Conservation (phyloP, 2,113 vertebrate genomes). For the Tetrao urogallus region DNA sequence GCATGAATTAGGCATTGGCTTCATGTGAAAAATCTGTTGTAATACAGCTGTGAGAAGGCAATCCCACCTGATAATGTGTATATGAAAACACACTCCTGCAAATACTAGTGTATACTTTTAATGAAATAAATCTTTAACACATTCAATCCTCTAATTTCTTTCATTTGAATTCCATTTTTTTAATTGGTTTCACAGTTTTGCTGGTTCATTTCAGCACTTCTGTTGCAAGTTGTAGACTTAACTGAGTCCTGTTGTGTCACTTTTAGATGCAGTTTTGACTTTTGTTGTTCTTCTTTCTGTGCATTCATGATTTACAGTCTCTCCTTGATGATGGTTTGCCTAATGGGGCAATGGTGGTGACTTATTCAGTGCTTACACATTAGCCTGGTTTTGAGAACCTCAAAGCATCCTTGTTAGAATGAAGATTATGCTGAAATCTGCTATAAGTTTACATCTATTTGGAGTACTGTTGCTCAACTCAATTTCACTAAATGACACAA, state of each 20-base stretch:
- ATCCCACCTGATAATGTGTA: background rate
- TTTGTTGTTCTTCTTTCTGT: background rate
- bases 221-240: background rate
- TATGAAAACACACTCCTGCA: background rate
- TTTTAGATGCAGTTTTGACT: background rate
- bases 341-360: background rate
- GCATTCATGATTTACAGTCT: background rate
- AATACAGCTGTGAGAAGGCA: background rate
- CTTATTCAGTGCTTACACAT: background rate
- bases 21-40: background rate
- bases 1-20: background rate
- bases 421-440: background rate
- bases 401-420: background rate
- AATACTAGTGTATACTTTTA: background rate
- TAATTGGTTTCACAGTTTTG: background rate
- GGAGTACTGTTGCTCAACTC: background rate
- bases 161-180: background rate
- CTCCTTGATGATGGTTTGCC: background rate
- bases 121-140: background rate
- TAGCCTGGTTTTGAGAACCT: background rate
- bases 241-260: background rate
- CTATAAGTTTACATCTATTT: background rate
- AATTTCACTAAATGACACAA: background rate
- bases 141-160: background rate
- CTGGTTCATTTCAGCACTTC: background rate